Percentiles rank a stretch among this genome's conserved stretches.
These are phyloP conservation scores for Monopterus albus DNA, from an alignment of 2,113 vertebrate genomes.

Conservation along the genomic window DNA sequence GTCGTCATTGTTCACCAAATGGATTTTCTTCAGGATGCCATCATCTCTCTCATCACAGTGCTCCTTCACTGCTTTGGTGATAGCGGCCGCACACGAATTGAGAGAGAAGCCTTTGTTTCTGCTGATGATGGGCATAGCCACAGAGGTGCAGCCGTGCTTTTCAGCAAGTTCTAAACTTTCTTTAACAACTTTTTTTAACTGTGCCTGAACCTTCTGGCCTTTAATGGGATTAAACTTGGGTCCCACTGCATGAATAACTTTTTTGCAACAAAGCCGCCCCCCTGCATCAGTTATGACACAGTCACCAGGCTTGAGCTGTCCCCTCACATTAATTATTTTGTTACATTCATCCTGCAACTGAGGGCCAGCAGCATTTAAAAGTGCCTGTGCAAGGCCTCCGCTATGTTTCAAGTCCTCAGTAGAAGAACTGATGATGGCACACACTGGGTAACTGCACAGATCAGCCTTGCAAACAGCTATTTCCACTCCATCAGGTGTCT, in stretches of 20 bases:
- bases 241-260: constrained; percentile 85
- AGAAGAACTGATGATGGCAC: constrained; percentile 84
- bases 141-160: constrained; percentile 54
- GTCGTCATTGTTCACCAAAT: constrained; percentile 81
- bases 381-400: constrained; percentile 74
- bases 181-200: constrained; percentile 77
- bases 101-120: constrained; percentile 81
- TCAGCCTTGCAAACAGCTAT: constrained; percentile 81
- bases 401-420: constrained; percentile 75
- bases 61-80: constrained; percentile 83
- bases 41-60: constrained; percentile 61
- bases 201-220: background rate
- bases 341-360: constrained; percentile 80
- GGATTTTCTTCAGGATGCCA: constrained; percentile 79
- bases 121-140: constrained; percentile 88
- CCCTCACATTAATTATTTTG: constrained; percentile 29
- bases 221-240: constrained; percentile 69
- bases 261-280: constrained; percentile 82
- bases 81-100: constrained; percentile 68
- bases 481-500: constrained; percentile 73
- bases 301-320: constrained; percentile 60
- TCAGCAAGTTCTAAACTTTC: constrained; percentile 81
- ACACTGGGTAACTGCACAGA: constrained; percentile 74
- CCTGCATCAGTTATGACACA: constrained; percentile 75
- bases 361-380: constrained; percentile 83